These are phyloP conservation scores for Oophaga sylvatica DNA, from an alignment of 2,797 vertebrate species.

Conservation along the genomic window DNA sequence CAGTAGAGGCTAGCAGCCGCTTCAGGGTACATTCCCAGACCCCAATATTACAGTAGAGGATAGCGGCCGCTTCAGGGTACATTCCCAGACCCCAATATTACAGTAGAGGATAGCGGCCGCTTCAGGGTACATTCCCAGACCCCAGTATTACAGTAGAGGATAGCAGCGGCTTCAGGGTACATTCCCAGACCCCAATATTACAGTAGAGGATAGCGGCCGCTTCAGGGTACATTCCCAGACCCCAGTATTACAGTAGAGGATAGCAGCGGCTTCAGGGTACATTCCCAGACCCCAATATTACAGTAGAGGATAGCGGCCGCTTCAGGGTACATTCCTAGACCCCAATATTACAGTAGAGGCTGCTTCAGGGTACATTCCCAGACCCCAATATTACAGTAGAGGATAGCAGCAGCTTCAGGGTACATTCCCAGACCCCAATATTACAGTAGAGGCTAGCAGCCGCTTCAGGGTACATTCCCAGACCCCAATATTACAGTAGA, in stretches of 20 bases:
- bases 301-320: background rate
- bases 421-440: too few relatives aligned
- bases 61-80: background rate
- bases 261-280: background rate
- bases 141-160: background rate
- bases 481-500: too few relatives aligned
- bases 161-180: background rate
- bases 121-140: background rate
- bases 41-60: background rate
- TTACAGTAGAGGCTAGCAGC: too few relatives aligned
- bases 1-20: background rate
- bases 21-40: background rate
- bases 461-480: too few relatives aligned
- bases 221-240: background rate
- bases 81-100: background rate
- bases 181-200: background rate
- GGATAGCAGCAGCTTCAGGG: too few relatives aligned
- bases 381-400: too few relatives aligned
- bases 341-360: background rate
- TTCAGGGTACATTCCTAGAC: background rate
- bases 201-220: background rate
- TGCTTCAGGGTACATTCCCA: too few relatives aligned
- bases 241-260: background rate
- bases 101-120: background rate
- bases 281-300: background rate